Evolutionary conservation across 2,113 vertebrate genomes (phyloP).

Genomic region (Poicephalus gulielmi): DNA sequence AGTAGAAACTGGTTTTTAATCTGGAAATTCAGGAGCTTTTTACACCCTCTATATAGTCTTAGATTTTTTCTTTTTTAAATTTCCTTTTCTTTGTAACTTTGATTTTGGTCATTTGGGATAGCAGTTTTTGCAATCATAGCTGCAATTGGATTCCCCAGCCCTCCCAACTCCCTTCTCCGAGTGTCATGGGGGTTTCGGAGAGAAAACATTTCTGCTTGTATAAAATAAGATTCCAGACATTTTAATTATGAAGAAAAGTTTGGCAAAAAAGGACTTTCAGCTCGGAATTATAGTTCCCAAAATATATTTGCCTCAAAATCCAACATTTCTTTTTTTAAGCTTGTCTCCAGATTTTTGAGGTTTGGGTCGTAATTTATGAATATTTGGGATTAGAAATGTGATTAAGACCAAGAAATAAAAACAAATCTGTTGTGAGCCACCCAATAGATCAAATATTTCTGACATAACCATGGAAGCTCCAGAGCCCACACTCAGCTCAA

Average conservation of each 20-base stretch:
- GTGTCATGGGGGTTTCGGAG: background rate
- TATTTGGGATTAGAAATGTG: background rate
- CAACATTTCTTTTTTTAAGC: background rate
- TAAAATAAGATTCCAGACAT: background rate
- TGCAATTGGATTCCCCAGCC: background rate
- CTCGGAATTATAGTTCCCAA: background rate
- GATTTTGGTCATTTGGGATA: background rate
- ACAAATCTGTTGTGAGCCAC: background rate
- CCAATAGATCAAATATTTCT: background rate
- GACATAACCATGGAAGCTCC: background rate
- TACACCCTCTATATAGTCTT: background rate
- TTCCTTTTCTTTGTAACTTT: background rate
- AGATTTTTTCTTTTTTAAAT: background rate
- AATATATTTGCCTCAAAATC: background rate
- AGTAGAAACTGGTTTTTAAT: conserved; percentile 1
- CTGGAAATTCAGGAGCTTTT: conserved; percentile 12
- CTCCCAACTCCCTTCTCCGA: background rate
- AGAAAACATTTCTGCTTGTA: background rate
- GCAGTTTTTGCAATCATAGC: background rate
- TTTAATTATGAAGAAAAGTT: background rate
- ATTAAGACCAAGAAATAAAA: conserved; percentile 11
- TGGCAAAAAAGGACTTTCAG: background rate
- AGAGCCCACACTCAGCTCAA: background rate
- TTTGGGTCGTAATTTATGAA: background rate
- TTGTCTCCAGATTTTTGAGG: background rate